Evolutionary conservation across 2,797 vertebrate genomes (phyloP), one percentile per base, ranked within the genome.

Genomic region (Alcedo quadribrachys): DNA sequence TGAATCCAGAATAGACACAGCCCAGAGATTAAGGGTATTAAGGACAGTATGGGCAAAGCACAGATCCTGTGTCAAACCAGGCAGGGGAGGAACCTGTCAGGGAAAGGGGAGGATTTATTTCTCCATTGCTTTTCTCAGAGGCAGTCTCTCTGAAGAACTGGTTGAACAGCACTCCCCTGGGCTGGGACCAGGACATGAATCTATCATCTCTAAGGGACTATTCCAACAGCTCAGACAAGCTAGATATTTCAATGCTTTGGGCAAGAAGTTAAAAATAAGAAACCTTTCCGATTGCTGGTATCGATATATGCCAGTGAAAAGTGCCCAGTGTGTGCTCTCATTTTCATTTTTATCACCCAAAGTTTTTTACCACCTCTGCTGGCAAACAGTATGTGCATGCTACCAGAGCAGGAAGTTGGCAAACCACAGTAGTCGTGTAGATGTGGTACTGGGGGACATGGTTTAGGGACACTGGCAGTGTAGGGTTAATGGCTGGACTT

Each of bases 11-110:
- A 60, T 2, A 89, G 87, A 55, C 19, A 40, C 18, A 83, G 35
- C 35, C 54, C 25, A 40, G 89, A 87, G 73, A 89, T 93, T 93
- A 93, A 92, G 32, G 51, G 73, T 66, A 78, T 93, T 94, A 69
- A 95, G 76, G 79, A 69, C 82, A 75, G 76, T 81, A 81, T 16
- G 69, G 79, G 62, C 54, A 71, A 66, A 68, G 27, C 50, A n/a
- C 42, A 62, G 55, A n/a, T 87, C 40, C 46, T 75, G 61, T 8
- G 15, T 54, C 62, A 61, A 71, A 51, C 11, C 33, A 33, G 65
- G 70, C 63, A 62, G 71, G 60, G 55, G 43, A 71, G 20, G 57
- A 81, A 2, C 5, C 1, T 15, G 1, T 22, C 13, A 33, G 30
- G 54, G 58, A 4, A 84, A 88, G 51, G 58, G 32, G 14, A 62